These are phyloP conservation scores for Phataginus tricuspis DNA, from an alignment of 2,797 vertebrate species.

Conservation along the genomic window DNA sequence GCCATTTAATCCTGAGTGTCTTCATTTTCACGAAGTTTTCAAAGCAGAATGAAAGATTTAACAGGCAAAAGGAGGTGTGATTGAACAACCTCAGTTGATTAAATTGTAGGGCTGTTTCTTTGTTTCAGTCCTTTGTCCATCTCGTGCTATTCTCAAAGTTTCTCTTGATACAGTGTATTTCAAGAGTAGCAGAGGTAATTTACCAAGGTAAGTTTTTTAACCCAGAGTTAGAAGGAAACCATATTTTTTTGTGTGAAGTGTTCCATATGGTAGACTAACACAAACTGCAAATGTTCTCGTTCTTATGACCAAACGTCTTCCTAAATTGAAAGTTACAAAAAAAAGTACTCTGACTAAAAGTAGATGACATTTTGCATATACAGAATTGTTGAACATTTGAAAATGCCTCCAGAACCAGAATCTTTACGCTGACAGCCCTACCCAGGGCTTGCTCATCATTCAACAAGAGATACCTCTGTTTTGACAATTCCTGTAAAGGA, in stretches of 20 bases:
- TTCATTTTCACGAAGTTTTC: constrained; percentile 82
- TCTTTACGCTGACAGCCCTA: constrained; percentile 51
- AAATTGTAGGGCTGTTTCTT: constrained; percentile 39
- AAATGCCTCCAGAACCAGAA: constrained; percentile 23
- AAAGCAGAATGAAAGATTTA: constrained; percentile 78
- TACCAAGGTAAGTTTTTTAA: constrained; percentile 30
- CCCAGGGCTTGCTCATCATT: constrained; percentile 57
- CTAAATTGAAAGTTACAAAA: constrained; percentile 60
- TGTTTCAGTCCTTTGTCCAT: constrained; percentile 71
- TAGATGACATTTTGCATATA: constrained; percentile 66
- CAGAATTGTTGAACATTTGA: constrained; percentile 65
- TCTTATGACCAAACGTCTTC: constrained; percentile 63
- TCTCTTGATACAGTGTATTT: constrained; percentile 77
- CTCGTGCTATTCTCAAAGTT: constrained; percentile 43
- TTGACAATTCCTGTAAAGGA: constrained; percentile 70
- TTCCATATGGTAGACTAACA: constrained; percentile 58
- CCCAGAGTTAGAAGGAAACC: constrained; percentile 44
- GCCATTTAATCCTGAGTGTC: constrained; percentile 78
- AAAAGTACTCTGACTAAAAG: constrained; percentile 76
- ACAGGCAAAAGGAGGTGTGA: constrained; percentile 46
- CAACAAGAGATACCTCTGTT: constrained; percentile 65
- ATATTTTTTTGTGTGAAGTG: constrained; percentile 67
- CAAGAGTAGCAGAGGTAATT: constrained; percentile 69
- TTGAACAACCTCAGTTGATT: constrained; percentile 61
- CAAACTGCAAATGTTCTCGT: constrained; percentile 72